Base-by-base conservation (phyloP, 2,113 vertebrate genomes). In the Mastomys coucha region DNA sequence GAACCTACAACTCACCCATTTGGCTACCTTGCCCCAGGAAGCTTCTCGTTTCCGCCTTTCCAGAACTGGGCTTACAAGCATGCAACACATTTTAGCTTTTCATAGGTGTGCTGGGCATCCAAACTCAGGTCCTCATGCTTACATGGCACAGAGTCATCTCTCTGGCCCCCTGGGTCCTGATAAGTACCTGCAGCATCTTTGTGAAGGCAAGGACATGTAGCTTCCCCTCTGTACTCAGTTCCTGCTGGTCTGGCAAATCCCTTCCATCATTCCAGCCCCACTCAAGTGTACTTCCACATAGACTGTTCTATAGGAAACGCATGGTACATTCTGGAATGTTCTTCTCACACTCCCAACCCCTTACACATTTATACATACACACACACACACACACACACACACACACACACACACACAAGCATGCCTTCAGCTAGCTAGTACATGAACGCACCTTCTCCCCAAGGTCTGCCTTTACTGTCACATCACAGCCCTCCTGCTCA, bases 321-420 rank as follows among this genome's bases (percentile, higher is more conserved):
- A 49, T 8, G 20, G n/a, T 67, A 33, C 31, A 13, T 86, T 58
- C n/a, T 42, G 16, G 20, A 42, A 42, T 9, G 26, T 2, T 17
- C 56, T 28, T 17, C 28, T 19, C 17, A 22, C 12, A 2, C 8
- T 11, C 60, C 3, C 45, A 0, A 1, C 8, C 16, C 13, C 24
- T 45, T 22, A 20, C 0, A 17, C 82, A 13, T 20, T 8, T 39
- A n/a, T 17, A 58, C 58, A 58, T 17, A 58, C 58, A 58, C 17
- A 19, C 16, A 63, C 60, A 63, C 60, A 63, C 11, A 13, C 16
- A 7, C 51, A 24, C 5, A 26, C 12, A 63, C 36, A 84, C 26
- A 53, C 58, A 17, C 56, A 58, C 56, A 58, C 56, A 58, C 56
- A 58, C 56, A 63, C 60, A 63, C 60, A 60, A n/a, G n/a, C n/a